Base-by-base conservation (phyloP, 2,797 vertebrate genomes). In the Simalia tracyae region DNA sequence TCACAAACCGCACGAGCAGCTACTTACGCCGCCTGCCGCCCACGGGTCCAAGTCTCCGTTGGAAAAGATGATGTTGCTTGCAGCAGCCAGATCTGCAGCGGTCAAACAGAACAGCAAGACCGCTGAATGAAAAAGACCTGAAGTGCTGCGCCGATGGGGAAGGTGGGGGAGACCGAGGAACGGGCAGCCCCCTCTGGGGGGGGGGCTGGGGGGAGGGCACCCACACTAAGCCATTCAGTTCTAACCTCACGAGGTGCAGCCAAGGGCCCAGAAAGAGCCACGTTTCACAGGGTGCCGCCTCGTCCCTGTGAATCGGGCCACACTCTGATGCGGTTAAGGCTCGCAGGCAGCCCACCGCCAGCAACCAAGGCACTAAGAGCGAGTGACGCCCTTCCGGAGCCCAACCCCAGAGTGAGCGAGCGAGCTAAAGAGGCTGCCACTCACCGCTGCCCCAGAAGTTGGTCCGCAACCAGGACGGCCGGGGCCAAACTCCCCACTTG, bases 31-130 rank as follows among this genome's bases (percentile, higher is more conserved):
- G 14, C 99, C 99, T 1, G 99, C 98, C 9, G 99, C 98, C 99
- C 99, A 99, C 0, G 99, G 99, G 96, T 99, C 99, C 96, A 99
- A 96, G 93, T 99, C 98, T 54, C 99, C 99, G 0, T 99, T 99
- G 88, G 99, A 99, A 97, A 99, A 99, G 91, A 99, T 98, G 0
- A 99, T 99, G 96, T 99, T 99, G 97, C 98, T 99, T 92, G 98
- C 97, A 1, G 98, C 97, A 90, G 97, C 97, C 91, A 99, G 97
- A 72, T 97, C 99, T 99, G 96, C 2, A 2, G 87, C 96, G 91
- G 57, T 63, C 60, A 93, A 15, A 95, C 9, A 86, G 15, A 17
- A 91, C 3, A 57, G 26, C 28, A 7, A 59, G 54, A 1, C 2
- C 6, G 17, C 31, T 28, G 36, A 7, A 28, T 4, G 11, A 63